phyloP scores from a whole-genome alignment of 2,888 invertebrate species.

The Aspidiotus rigidus region DNA sequence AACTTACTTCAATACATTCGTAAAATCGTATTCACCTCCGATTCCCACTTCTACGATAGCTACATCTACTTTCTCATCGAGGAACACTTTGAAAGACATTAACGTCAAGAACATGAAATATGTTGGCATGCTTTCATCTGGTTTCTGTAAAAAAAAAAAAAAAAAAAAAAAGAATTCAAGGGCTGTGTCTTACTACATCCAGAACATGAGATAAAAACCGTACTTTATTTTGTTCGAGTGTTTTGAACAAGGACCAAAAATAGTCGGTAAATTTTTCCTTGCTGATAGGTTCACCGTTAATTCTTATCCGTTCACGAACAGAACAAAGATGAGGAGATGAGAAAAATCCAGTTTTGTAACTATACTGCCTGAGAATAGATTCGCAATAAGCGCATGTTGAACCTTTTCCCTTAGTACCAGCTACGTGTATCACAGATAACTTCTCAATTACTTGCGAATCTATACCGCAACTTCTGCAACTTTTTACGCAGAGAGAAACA shows the following conservation, averaged over 20 bases:
- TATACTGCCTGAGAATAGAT: conserved; percentile 72
- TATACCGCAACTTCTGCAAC: conserved; percentile 36
- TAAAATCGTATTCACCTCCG: conserved; percentile 88
- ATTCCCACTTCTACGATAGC: conserved; percentile 95
- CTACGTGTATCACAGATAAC: conserved; percentile 82
- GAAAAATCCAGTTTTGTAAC: conserved; percentile 83
- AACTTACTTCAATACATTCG: conserved; percentile 72
- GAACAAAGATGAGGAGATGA: conserved; percentile 92
- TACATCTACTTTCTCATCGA: conserved; percentile 77
- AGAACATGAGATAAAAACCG: conserved; percentile 19
- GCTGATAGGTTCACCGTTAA: conserved; percentile 71
- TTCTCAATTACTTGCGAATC: conserved; percentile 40
- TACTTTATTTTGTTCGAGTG: conserved; percentile 49
- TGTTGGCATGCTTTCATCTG: conserved; percentile 63
- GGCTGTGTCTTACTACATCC: not conserved
- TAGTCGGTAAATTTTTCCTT: conserved; percentile 62
- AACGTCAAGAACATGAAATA: conserved; percentile 93
- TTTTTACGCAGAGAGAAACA: too few relatives aligned
- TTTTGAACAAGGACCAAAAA: conserved; percentile 73
- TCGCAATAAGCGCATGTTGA: conserved; percentile 91
- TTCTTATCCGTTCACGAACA: conserved; percentile 81
- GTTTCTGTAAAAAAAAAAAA: conserved; percentile 3
- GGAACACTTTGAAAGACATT: conserved; percentile 79
- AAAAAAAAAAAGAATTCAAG: not conserved
- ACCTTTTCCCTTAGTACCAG: conserved; percentile 97